Percentiles rank a stretch among this genome's conserved stretches.
These are phyloP conservation scores for Rhabdornis inornatus DNA, from an alignment of 2,113 vertebrate genomes.

Conservation along the genomic window DNA sequence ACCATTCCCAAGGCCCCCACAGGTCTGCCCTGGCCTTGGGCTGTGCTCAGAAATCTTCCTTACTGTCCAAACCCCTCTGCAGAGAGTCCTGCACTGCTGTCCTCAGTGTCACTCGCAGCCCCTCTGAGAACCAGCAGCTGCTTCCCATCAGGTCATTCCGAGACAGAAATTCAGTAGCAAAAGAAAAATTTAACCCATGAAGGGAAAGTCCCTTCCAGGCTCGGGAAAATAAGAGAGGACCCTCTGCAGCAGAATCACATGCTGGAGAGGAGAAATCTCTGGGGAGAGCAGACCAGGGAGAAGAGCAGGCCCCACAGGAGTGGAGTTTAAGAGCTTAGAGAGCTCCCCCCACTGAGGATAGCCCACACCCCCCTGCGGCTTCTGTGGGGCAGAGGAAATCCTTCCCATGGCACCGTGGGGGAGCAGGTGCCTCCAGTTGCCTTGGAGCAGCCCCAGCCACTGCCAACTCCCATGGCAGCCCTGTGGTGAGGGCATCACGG, in stretches of 20 bases:
- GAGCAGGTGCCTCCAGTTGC: too few species aligned
- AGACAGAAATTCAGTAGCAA: slow-evolving; percentile 26
- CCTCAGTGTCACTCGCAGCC: not conserved
- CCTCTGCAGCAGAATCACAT: not conserved
- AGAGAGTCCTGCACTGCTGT: not conserved
- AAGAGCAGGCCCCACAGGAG: fast-evolving
- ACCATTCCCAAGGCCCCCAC: fast-evolving
- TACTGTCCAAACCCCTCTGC: not conserved
- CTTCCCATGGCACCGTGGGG: fast-evolving
- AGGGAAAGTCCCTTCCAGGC: not conserved
- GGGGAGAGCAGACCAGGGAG: not conserved
- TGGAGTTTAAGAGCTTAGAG: not conserved
- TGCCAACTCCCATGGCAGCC: not conserved
- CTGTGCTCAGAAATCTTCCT: not conserved
- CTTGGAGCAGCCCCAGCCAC: not conserved
- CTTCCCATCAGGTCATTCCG: not conserved
- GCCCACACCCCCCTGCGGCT: fast-evolving
- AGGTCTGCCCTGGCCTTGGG: not conserved
- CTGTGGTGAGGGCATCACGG: fast-evolving
- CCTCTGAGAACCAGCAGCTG: not conserved
- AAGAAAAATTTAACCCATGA: not conserved
- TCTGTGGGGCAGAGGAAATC: not conserved
- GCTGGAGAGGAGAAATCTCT: not conserved
- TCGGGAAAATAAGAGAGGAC: not conserved
- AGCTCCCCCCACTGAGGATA: not conserved